Conservation (phyloP, 2,888 invertebrate species). For the Carabus problematicus region DNA sequence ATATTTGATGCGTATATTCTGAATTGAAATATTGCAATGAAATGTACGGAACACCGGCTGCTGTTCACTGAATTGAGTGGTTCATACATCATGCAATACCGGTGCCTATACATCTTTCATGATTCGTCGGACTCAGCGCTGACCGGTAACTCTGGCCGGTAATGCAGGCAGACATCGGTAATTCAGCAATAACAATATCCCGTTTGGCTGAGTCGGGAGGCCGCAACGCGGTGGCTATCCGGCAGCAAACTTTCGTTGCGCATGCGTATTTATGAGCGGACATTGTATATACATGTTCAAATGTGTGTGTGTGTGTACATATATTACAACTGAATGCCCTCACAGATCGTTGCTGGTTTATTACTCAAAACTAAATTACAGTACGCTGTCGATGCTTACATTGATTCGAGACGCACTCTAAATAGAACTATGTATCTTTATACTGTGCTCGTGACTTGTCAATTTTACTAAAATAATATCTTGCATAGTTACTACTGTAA, state of each 20-base stretch:
- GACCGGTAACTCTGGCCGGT: constrained; percentile 16
- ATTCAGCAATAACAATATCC: constrained; percentile 23
- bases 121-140: constrained; percentile 15
- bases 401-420: constrained; percentile 3
- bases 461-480: constrained; percentile 24
- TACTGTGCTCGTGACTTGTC: constrained; percentile 22
- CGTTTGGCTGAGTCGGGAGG: no score
- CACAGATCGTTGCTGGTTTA: background rate
- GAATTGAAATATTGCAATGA: no score
- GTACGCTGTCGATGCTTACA: background rate
- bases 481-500: background rate
- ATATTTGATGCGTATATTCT: no score
- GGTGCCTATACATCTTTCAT: constrained; percentile 29
- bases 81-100: constrained; percentile 27
- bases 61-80: background rate
- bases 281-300: no score
- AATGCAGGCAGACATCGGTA: constrained; percentile 22
- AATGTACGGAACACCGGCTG: no score
- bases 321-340: no score
- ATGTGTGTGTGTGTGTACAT: no score
- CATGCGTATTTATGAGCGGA: no score
- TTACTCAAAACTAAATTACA: constrained; percentile 22
- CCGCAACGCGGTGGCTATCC: no score
- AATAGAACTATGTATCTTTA: constrained; percentile 23
- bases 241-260: no score